A percentile compares a stretch with the other conserved stretches of the same genome.
Evolutionary conservation across 2,797 vertebrate species (phyloP).

Genomic region (Hyperoplus immaculatus): DNA sequence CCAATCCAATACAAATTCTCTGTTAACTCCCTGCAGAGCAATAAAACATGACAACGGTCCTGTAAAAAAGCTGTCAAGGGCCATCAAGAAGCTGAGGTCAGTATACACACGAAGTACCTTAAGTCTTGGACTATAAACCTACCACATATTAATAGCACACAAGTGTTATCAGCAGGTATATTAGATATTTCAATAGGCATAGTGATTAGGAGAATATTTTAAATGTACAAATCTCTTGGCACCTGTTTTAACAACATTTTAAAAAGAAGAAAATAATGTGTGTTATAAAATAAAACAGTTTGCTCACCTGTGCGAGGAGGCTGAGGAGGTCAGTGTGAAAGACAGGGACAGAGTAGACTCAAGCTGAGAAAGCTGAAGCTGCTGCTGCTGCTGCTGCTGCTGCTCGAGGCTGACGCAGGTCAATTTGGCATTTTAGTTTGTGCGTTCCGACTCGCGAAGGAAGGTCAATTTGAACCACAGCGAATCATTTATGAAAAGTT

Average conservation of each 20-base stretch:
- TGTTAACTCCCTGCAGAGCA: background rate
- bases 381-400: constrained; percentile 14
- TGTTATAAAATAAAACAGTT: background rate
- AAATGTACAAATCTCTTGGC: too few species aligned
- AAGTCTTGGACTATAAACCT: too few species aligned
- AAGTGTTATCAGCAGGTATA: too few species aligned
- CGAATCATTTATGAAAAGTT: constrained; percentile 75
- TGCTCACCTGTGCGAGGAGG: constrained; percentile 61
- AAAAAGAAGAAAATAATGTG: background rate
- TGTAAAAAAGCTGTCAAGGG: too few species aligned
- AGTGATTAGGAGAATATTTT: too few species aligned
- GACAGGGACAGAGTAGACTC: constrained; percentile 8
- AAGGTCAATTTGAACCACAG: constrained; percentile 49
- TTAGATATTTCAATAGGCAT: too few species aligned
- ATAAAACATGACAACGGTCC: too few species aligned
- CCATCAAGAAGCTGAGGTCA: too few species aligned
- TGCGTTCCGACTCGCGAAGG: constrained; percentile 2
- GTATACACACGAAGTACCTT: too few species aligned
- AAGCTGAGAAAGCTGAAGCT: background rate
- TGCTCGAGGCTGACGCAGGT: constrained; percentile 8
- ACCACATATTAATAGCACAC: too few species aligned
- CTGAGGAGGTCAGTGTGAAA: constrained; percentile 3
- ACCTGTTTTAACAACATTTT: too few species aligned
- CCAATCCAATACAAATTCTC: background rate
- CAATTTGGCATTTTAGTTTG: constrained; percentile 7